These are phyloP conservation scores for Bimastos eiseni DNA, from an alignment of 2,888 invertebrate genomes.

Conservation along the genomic window DNA sequence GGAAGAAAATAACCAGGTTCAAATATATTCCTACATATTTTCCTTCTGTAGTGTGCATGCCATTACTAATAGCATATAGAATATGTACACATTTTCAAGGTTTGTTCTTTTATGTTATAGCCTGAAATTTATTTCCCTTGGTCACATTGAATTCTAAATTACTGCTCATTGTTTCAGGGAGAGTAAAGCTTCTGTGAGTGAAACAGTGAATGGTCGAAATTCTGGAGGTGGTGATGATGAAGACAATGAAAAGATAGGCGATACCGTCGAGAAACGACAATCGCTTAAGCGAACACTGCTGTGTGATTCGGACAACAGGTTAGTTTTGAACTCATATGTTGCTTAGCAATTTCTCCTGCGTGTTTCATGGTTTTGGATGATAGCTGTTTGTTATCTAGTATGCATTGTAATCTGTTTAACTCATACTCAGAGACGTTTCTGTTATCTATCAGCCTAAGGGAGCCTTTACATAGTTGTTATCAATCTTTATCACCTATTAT, in stretches of 20 bases:
- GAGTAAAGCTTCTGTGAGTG: background rate
- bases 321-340: background rate
- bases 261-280: background rate
- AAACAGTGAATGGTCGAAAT: background rate
- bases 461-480: background rate
- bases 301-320: background rate
- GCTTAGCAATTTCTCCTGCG: background rate
- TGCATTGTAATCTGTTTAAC: background rate
- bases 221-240: background rate
- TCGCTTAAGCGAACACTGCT: conserved; percentile 5
- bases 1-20: background rate
- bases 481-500: background rate
- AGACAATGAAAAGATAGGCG: background rate
- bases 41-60: background rate
- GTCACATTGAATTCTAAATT: background rate
- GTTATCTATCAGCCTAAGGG: background rate
- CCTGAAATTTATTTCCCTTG: background rate
- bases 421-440: background rate
- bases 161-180: background rate
- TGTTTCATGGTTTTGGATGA: background rate
- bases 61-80: background rate
- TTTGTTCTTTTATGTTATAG: background rate
- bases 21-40: background rate
- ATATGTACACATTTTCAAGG: background rate
- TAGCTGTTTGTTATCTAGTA: background rate